Percentiles rank a stretch among this genome's conserved stretches.
phyloP scores from a whole-genome alignment of 2,797 vertebrate species.

The Catostomus latipinnis region DNA sequence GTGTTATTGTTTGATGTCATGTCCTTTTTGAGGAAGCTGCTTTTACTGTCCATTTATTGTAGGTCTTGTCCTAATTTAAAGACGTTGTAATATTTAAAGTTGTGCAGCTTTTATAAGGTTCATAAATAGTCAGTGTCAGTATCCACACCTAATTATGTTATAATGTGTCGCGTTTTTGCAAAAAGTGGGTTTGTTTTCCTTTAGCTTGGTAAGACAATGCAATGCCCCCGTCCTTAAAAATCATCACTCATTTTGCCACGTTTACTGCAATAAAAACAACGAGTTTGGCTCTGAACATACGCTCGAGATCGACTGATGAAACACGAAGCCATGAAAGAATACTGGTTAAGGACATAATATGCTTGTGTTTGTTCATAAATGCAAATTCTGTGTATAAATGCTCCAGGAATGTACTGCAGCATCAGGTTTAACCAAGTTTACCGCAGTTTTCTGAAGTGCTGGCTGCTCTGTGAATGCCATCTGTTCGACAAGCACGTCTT shows the following conservation, averaged over 20 bases:
- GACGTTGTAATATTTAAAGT: not conserved
- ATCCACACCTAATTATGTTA: not conserved
- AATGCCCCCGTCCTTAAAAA: constrained; percentile 20
- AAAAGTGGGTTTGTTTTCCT: constrained; percentile 1
- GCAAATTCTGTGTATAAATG: not conserved
- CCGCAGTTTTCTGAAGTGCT: not conserved
- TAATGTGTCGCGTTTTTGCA: constrained; percentile 14
- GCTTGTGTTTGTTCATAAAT: not conserved
- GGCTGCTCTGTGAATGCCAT: not conserved
- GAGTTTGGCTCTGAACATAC: not conserved
- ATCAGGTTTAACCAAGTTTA: not conserved
- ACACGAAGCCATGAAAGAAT: not conserved
- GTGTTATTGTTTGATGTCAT: constrained; percentile 9
- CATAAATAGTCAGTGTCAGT: constrained; percentile 6
- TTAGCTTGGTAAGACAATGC: constrained; percentile 7
- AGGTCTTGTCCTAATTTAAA: not conserved
- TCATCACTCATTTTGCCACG: constrained; percentile 33
- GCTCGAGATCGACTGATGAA: not conserved
- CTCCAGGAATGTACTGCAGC: not conserved
- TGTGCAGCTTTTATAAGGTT: not conserved
- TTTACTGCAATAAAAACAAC: constrained; percentile 29
- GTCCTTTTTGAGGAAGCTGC: not conserved
- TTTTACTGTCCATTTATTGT: constrained; percentile 5
- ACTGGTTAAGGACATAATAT: not conserved
- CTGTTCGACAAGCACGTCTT: constrained; percentile 8